Evolutionary conservation across 2,888 invertebrate genomes (phyloP).

Genomic region (Drosophila neutralis): DNA sequence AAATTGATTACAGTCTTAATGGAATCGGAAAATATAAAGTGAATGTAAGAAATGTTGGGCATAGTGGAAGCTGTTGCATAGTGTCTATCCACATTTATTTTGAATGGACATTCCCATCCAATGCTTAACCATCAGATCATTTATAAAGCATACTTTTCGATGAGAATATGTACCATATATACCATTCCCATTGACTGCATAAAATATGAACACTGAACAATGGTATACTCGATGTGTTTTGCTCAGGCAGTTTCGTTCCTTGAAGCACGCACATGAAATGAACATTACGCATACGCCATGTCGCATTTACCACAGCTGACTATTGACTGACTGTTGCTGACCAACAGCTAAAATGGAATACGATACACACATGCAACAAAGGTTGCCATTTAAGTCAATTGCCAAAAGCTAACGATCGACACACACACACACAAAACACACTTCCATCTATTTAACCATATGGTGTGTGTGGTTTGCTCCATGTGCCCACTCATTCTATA

Average conservation of each 20-base stretch:
- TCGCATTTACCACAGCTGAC: conserved; percentile 10
- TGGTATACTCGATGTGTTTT: conserved; percentile 23
- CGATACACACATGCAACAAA: conserved; percentile 64
- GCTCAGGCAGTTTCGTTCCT: conserved; percentile 38
- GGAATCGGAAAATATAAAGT: not conserved
- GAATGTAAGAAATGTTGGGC: not conserved
- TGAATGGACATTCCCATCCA: not conserved
- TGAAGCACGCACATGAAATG: conserved; percentile 74
- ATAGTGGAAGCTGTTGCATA: too few species aligned
- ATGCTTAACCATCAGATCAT: not conserved
- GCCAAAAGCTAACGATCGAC: conserved; percentile 71
- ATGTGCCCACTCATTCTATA: conserved; percentile 66
- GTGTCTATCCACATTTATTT: not conserved
- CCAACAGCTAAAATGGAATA: conserved; percentile 44
- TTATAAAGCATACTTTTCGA: not conserved
- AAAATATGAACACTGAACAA: conserved; percentile 18
- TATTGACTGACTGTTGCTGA: conserved; percentile 4
- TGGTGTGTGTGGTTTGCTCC: conserved; percentile 31
- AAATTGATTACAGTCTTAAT: not conserved
- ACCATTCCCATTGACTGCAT: conserved; percentile 6
- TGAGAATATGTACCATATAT: too few species aligned
- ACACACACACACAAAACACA: conserved; percentile 24
- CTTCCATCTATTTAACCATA: conserved; percentile 24
- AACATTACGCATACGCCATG: conserved; percentile 75
- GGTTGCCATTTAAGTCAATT: conserved; percentile 77